A percentile compares a stretch with the other conserved stretches of the same genome.
Evolutionary conservation across 2,888 invertebrate genomes (phyloP).

Genomic region (Sthenelais limicola): DNA sequence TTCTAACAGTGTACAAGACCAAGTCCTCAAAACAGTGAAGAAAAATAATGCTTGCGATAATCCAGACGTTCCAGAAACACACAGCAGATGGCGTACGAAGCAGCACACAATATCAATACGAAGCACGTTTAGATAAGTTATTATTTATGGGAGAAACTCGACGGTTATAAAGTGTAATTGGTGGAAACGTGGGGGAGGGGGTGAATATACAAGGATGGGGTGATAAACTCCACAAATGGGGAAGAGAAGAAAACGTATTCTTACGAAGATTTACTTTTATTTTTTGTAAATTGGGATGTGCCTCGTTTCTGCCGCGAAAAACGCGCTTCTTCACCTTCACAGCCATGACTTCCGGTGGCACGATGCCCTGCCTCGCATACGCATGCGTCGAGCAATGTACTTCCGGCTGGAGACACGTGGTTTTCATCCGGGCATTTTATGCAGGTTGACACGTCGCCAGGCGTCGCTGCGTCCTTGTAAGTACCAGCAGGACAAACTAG

Average conservation of each 20-base stretch:
- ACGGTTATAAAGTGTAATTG: no score
- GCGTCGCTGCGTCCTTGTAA: constrained; percentile 74
- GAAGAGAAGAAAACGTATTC: constrained; percentile 20
- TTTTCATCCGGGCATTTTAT: constrained; percentile 78
- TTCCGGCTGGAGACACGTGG: constrained; percentile 76
- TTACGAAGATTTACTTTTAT: constrained; percentile 44
- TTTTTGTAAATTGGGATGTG: constrained; percentile 24
- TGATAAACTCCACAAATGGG: background rate
- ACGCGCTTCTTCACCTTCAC: constrained; percentile 75
- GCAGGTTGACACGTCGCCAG: constrained; percentile 75
- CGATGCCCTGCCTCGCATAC: constrained; percentile 78
- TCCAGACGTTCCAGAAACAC: no score
- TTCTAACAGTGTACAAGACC: no score
- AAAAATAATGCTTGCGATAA: no score
- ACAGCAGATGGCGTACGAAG: no score
- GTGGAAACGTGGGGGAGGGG: background rate
- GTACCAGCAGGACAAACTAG: constrained; percentile 80
- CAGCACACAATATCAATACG: no score
- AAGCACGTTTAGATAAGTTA: no score
- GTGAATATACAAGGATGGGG: background rate
- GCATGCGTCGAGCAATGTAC: constrained; percentile 76
- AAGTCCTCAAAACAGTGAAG: no score
- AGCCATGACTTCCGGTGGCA: constrained; percentile 72
- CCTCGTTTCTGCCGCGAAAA: constrained; percentile 35
- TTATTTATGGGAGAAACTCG: no score